Evolutionary conservation across 2,113 vertebrate genomes (phyloP).

Genomic region (Dolichallabes microphthalmus): DNA sequence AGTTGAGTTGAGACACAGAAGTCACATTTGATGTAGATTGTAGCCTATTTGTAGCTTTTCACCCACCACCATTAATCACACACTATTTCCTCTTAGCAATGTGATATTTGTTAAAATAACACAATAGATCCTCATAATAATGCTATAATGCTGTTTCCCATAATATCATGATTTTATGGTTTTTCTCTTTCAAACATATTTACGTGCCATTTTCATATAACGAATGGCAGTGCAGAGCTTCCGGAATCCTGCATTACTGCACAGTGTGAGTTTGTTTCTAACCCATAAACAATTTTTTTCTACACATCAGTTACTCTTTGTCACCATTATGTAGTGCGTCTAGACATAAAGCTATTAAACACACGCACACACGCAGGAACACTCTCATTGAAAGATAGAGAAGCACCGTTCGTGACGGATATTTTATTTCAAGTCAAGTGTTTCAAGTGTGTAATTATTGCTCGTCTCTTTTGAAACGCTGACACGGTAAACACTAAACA

Average conservation of each 20-base stretch:
- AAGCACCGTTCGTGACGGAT: background rate
- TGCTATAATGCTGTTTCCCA: no score
- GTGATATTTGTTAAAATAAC: background rate
- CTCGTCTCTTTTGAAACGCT: background rate
- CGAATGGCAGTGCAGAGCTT: background rate
- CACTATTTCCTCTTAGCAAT: background rate
- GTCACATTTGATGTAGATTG: background rate
- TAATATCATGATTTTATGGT: no score
- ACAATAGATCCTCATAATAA: background rate
- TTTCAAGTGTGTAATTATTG: background rate
- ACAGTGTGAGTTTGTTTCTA: background rate
- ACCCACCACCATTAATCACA: background rate
- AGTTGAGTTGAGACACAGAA: background rate
- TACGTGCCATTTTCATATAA: background rate
- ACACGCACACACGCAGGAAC: background rate
- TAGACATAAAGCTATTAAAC: background rate
- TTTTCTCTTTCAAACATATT: background rate
- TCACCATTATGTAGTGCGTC: background rate
- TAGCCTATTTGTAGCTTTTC: background rate
- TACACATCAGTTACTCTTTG: background rate
- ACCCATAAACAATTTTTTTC: background rate
- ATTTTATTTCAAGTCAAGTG: conserved; percentile 7
- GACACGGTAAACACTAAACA: conserved; percentile 2
- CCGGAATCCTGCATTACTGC: background rate
- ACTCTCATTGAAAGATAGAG: background rate